Base-by-base conservation (phyloP, 2,888 invertebrate genomes). In the Argyresthia albistria region DNA sequence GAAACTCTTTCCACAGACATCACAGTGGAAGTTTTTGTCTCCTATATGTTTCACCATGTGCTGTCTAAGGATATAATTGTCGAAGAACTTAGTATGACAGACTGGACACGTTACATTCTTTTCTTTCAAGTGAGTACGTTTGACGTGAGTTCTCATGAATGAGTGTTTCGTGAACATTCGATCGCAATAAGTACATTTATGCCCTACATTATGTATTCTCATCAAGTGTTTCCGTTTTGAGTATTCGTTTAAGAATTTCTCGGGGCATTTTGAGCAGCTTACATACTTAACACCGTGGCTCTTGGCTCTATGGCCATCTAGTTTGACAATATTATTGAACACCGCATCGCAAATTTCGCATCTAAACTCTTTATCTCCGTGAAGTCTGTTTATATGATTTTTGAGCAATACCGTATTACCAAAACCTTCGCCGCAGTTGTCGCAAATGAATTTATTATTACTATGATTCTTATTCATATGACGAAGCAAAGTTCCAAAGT, bases 1-100 rank as follows among this genome's bases (percentile, higher is more conserved):
- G 55, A 89, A 84, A 59, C 82, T 82, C 53, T 84, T 87, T 0
- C 86, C 83, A 57, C 90, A 90, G 2, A 88, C 67, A 50, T 89
- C 86, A 56, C 90, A 90, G 50, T 87, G 78, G 56, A 86, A 87
- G 10, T 76, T 75, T 7, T 78, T 74, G 4, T 86, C 84, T 8
- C 78, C 80, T 10, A 74, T 70, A 63, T 89, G 89, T 37, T 76
- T 77, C n/a, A 76, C 76, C 66, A 79, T 77, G 55, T 88, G 88
- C 4, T 68, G 59, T 37, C 67, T 72, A 36, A 73, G 54, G 1
- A 66, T 57, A 0, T 65, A 62, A 42, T 64, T 64, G 54, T 74
- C 69, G 52, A 73, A 76, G 50, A 76, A 72, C 45, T 64, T 64
- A 51, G 67, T 69, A 4, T 63, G 60, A 49, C 79, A 79, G 2